Evolutionary conservation across 2,113 vertebrate species (phyloP).

Genomic region (Mustela lutreola): DNA sequence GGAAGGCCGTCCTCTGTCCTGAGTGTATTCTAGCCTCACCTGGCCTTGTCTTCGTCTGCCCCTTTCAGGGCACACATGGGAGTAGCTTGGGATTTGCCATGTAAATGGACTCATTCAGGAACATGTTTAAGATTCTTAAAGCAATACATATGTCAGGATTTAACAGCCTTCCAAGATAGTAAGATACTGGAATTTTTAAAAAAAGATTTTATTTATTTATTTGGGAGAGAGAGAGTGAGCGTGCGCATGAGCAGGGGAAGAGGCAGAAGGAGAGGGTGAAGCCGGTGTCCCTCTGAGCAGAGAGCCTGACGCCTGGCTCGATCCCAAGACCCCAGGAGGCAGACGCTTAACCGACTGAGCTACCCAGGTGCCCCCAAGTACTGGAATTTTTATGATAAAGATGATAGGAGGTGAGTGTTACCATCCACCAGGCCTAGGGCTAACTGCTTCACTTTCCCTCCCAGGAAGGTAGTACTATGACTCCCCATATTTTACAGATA

Average conservation of each 20-base stretch:
- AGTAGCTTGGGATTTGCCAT: neutral
- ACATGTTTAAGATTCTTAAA: neutral
- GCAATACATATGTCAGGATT: neutral
- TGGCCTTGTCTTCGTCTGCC: neutral
- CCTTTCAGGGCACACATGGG: neutral
- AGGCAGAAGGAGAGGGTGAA: too few relatives aligned
- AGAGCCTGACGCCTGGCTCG: accelerated
- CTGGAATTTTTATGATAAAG: neutral
- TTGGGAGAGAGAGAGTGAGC: too few relatives aligned
- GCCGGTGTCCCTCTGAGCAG: too few relatives aligned
- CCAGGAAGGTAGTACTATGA: neutral
- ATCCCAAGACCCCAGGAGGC: neutral
- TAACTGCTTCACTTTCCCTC: neutral
- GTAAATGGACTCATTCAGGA: neutral
- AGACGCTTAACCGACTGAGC: neutral
- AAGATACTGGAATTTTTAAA: neutral
- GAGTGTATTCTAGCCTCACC: neutral
- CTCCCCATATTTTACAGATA: neutral
- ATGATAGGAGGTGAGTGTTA: neutral
- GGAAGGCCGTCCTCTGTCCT: neutral
- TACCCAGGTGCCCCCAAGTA: neutral
- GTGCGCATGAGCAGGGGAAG: too few relatives aligned
- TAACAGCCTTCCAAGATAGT: neutral
- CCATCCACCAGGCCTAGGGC: neutral
- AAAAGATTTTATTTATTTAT: too few relatives aligned